Base-by-base conservation (phyloP, 2,113 vertebrate species). In the Rhinogobius similis region DNA sequence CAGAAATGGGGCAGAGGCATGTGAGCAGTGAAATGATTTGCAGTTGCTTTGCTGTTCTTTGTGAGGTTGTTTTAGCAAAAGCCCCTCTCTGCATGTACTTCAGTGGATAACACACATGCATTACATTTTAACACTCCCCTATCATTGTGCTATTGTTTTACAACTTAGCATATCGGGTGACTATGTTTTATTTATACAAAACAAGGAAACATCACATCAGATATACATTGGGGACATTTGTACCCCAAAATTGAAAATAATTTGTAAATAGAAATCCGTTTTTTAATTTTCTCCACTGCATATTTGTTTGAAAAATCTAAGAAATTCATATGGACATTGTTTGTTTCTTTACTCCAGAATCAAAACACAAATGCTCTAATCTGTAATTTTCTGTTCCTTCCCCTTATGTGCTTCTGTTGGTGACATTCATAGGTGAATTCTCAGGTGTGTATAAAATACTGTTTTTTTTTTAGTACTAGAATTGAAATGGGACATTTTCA, bases 401-500 rank as follows among this genome's bases (percentile, higher is more conserved):
- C 90, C 90, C 92, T 89, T 94, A 83, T 91, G 86, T 93, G 94
- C 94, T 93, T 94, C 94, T 91, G 92, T 94, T 92, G 96, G 94
- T 92, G 91, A 87, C 89, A 84, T 90, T 90, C 91, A 61, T 95
- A 99, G 98, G 97, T 91, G 98, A 99, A 93, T 99, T 99, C 93
- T 99, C 98, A 98, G 97, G 98, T 99, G 95, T 95, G 98, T 98
- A 97, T 95, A 89, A n/a, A 89, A 79, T 91, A 83, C 87, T 77
- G 26, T 70, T 89, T 87, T 92, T 90, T 65, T 55, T 77, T 64
- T 11, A 29, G 29, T 2, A 23, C 4, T 13, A 29, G 20, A 59
- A 20, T 18, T 56, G 13, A 56, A 56, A 56, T 56, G 5, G 24
- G 23, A 26, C 12, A 24, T 23, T 20, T 7, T n/a, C n/a, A n/a